Evolutionary conservation across 2,797 vertebrate species (phyloP).

Genomic region (Bradypodion ventrale): DNA sequence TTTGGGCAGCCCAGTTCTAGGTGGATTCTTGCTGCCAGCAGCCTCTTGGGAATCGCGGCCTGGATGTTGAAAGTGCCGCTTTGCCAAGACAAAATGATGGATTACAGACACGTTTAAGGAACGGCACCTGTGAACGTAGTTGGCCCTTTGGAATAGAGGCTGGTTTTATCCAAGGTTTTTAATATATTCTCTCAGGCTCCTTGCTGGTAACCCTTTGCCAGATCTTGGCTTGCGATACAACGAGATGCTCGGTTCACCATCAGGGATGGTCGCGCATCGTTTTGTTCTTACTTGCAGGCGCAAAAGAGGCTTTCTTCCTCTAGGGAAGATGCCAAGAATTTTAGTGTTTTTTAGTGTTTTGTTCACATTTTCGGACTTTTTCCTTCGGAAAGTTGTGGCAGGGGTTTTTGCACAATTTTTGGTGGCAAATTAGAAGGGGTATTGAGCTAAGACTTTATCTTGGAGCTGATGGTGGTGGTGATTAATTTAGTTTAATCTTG

Average conservation of each 20-base stretch:
- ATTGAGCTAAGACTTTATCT: no score
- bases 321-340: no score
- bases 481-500: no score
- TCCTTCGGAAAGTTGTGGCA: no score
- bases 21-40: not conserved
- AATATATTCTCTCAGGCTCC: slow-evolving; percentile 16
- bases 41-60: not conserved
- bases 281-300: no score
- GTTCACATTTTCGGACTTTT: no score
- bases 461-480: no score
- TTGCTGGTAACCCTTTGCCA: slow-evolving; percentile 40
- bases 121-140: not conserved
- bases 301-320: no score
- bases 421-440: no score
- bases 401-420: no score
- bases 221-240: slow-evolving; percentile 49
- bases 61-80: slow-evolving; percentile 14
- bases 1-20: not conserved
- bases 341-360: no score
- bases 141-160: slow-evolving; percentile 19
- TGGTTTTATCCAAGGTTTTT: slow-evolving; percentile 37
- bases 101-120: not conserved
- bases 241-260: slow-evolving; percentile 55
- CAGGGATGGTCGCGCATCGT: slow-evolving; percentile 12
- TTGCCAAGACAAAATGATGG: slow-evolving; percentile 36